Evolutionary conservation across 2,797 vertebrate species (phyloP).

Genomic region (Aplochiton taeniatus): DNA sequence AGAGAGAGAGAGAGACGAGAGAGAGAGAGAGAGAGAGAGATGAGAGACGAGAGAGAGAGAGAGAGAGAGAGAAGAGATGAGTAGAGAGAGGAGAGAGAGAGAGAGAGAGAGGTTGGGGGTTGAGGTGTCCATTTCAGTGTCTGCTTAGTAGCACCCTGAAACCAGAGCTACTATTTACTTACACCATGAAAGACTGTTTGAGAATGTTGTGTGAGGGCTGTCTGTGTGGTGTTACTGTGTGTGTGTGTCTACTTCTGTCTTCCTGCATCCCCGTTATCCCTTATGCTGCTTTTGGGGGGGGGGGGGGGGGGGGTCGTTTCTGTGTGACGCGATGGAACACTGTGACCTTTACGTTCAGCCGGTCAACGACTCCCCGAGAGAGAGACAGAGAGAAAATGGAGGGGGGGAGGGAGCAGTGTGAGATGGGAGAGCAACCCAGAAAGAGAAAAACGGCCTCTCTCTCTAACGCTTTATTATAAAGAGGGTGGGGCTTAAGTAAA

Average conservation of each 20-base stretch:
- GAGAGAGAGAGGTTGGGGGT: background rate
- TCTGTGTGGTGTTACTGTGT: background rate
- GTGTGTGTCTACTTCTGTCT: background rate
- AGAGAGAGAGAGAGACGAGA: background rate
- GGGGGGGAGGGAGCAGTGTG: conserved; percentile 11
- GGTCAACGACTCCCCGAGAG: conserved; percentile 60
- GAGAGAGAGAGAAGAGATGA: background rate
- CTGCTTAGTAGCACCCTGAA: no score
- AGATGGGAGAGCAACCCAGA: background rate
- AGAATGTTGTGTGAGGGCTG: background rate
- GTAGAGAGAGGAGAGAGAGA: background rate
- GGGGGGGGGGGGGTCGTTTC: conserved; percentile 44
- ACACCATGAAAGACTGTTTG: no score
- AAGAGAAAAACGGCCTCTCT: conserved; percentile 21
- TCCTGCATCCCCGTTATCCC: background rate
- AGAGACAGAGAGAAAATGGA: conserved; percentile 33
- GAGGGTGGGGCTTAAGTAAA: conserved; percentile 31
- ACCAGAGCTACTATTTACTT: no score
- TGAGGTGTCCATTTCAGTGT: no score
- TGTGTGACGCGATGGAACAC: conserved; percentile 68
- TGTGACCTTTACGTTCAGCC: conserved; percentile 66
- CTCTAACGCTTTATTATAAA: conserved; percentile 24
- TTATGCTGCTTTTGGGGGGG: conserved; percentile 17
- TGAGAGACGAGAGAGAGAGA: no score
- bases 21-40: no score